Evolutionary conservation across 1,140 invertebrate species (phyloP).

Genomic region (Hylaeus anthracinus): DNA sequence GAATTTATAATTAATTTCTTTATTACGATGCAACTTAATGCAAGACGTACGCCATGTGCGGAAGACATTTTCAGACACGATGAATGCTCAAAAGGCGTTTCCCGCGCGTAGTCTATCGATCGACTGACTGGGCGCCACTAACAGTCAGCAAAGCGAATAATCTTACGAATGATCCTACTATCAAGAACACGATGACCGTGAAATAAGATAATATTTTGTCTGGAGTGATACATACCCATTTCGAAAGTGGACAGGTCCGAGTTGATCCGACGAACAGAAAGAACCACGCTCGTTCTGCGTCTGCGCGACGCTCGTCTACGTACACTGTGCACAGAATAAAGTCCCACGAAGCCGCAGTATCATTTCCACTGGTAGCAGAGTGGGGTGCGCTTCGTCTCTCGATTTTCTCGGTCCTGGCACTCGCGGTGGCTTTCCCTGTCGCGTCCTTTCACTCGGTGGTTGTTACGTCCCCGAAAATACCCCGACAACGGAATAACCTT

Average conservation of each 20-base stretch:
- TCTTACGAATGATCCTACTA: no score
- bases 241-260: neutral
- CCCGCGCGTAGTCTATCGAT: no score
- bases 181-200: neutral
- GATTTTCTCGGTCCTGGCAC: neutral
- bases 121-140: no score
- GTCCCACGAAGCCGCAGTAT: slow-evolving; percentile 66
- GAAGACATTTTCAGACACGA: no score
- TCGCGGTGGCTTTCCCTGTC: slow-evolving; percentile 19
- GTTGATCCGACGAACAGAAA: neutral
- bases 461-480: neutral
- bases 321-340: slow-evolving; percentile 43
- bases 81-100: no score
- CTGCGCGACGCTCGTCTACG: slow-evolving; percentile 57
- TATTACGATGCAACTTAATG: no score
- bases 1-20: no score
- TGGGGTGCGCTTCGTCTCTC: slow-evolving; percentile 32
- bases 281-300: slow-evolving; percentile 42
- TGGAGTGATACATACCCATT: neutral
- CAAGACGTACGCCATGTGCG: no score
- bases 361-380: slow-evolving; percentile 58
- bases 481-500: neutral
- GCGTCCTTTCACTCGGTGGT: slow-evolving; percentile 38
- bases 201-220: neutral
- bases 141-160: no score